These are phyloP conservation scores for Scytalopus superciliaris DNA, from an alignment of 2,113 vertebrate genomes.

Conservation along the genomic window DNA sequence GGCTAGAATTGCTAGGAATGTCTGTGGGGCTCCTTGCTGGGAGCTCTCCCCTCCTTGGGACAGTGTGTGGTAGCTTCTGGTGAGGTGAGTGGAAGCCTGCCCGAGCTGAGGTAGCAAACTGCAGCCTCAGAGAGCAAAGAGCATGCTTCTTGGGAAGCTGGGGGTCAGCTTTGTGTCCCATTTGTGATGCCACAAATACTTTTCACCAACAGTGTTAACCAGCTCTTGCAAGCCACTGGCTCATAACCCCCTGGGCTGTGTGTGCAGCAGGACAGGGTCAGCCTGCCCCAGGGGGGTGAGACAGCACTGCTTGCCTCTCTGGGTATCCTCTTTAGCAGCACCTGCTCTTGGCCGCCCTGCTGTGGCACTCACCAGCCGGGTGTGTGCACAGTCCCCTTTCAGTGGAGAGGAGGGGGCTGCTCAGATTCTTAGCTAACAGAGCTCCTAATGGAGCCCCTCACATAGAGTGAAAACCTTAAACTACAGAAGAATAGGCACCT, in stretches of 20 bases:
- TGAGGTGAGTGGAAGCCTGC: neutral
- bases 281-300: neutral
- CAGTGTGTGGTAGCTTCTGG: fast-evolving
- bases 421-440: neutral
- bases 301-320: neutral
- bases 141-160: neutral
- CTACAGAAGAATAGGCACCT: fast-evolving
- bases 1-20: too few relatives aligned
- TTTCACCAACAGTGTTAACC: neutral
- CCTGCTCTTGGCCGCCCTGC: neutral
- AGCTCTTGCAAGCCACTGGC: fast-evolving
- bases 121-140: neutral
- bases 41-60: neutral
- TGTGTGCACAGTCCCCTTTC: fast-evolving
- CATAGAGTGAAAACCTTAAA: neutral
- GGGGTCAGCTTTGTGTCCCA: neutral
- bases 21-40: neutral
- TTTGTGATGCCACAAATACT: neutral
- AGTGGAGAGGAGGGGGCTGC: neutral
- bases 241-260: too few relatives aligned
- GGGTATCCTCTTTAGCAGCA: neutral
- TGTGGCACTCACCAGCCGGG: neutral
- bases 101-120: neutral
- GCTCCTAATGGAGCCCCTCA: fast-evolving
- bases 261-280: neutral